These are phyloP conservation scores for Lepus oiostolus DNA, from an alignment of 2,797 vertebrate species.

Conservation along the genomic window DNA sequence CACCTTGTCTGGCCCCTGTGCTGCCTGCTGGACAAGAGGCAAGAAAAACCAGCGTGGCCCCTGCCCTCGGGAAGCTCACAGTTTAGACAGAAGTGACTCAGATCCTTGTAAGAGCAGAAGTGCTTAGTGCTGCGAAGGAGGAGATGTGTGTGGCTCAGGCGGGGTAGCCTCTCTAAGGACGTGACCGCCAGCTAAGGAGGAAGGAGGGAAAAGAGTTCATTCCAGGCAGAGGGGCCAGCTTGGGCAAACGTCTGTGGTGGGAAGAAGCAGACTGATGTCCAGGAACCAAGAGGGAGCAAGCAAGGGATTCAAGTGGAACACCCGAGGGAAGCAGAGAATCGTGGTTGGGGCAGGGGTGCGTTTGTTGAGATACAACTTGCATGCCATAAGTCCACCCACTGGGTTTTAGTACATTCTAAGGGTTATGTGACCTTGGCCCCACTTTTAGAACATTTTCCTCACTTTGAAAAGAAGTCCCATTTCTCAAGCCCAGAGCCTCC, in stretches of 20 bases:
- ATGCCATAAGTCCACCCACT: background rate
- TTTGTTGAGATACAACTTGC: background rate
- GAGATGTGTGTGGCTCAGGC: background rate
- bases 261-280: background rate
- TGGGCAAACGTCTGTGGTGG: background rate
- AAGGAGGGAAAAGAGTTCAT: background rate
- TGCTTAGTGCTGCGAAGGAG: background rate
- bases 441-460: background rate
- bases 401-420: background rate
- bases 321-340: background rate
- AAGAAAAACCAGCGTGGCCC: background rate
- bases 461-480: background rate
- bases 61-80: background rate
- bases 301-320: background rate
- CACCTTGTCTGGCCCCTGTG: background rate
- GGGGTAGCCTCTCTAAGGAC: background rate
- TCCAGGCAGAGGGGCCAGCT: background rate
- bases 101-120: background rate
- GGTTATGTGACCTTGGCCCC: background rate
- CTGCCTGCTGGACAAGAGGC: background rate
- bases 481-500: too few relatives aligned
- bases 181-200: background rate
- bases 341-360: fast-evolving
- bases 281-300: background rate
- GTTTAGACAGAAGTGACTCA: background rate